phyloP scores from a whole-genome alignment of 2,113 vertebrate species.

The Vulpes lagopus region DNA sequence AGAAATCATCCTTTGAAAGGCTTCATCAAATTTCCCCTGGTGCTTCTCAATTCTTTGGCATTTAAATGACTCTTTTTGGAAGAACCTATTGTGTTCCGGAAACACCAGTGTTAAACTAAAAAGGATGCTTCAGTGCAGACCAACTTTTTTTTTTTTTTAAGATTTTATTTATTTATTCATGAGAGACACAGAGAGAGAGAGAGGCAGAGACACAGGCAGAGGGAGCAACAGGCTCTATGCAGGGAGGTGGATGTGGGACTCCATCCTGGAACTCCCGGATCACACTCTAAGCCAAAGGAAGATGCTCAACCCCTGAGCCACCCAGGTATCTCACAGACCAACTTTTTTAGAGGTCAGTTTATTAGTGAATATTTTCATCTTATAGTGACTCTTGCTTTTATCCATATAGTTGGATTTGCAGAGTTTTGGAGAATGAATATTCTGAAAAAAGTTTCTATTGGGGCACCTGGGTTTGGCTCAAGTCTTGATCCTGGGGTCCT shows the following conservation, averaged over 20 bases:
- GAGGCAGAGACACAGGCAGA: too few relatives aligned
- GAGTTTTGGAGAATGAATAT: not conserved
- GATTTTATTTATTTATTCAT: too few relatives aligned
- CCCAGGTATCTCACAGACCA: not conserved
- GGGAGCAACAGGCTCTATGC: too few relatives aligned
- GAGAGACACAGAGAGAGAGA: too few relatives aligned
- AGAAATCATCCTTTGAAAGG: not conserved
- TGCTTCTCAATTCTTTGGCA: not conserved
- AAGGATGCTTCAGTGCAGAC: not conserved
- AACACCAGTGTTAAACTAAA: not conserved
- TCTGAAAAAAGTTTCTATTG: not conserved
- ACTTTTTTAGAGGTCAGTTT: conserved; percentile 11
- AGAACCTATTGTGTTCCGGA: not conserved
- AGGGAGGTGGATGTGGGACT: too few relatives aligned
- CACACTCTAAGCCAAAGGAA: too few relatives aligned
- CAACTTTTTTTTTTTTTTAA: not conserved
- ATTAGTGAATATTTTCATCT: not conserved
- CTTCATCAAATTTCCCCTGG: not conserved
- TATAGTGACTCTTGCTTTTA: not conserved
- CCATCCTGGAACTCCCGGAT: too few relatives aligned
- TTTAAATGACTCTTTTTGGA: conserved; percentile 44
- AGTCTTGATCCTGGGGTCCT: too few relatives aligned
- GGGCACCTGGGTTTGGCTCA: too few relatives aligned
- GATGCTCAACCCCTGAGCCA: too few relatives aligned
- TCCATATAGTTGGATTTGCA: not conserved